Evolutionary conservation across 2,888 invertebrate genomes (phyloP).

Genomic region (Caprella mutica): DNA sequence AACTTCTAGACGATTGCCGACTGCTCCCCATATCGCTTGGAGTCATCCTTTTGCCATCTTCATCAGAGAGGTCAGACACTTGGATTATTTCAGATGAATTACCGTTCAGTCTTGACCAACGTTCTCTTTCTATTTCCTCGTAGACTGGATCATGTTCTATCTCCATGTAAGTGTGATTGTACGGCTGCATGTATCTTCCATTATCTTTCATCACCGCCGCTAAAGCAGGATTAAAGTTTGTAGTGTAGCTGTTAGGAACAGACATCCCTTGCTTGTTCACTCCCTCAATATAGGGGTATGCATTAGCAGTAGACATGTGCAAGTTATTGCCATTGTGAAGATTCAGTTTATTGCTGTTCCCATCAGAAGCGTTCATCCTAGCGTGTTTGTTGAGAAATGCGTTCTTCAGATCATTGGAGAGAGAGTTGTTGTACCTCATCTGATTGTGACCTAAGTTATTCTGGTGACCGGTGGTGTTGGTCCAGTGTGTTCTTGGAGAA

Average conservation of each 20-base stretch:
- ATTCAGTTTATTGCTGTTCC: conserved; percentile 14
- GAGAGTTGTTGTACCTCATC: conserved; percentile 16
- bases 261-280: conserved; percentile 19
- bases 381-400: conserved; percentile 26
- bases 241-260: conserved; percentile 26
- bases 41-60: conserved; percentile 54
- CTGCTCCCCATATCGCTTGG: conserved; percentile 57
- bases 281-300: conserved; percentile 24
- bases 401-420: conserved; percentile 29
- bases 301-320: background rate
- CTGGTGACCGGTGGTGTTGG: conserved; percentile 20
- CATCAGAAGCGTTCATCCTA: conserved; percentile 21
- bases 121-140: conserved; percentile 44
- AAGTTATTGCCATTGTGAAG: conserved; percentile 3
- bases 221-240: conserved; percentile 20
- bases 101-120: conserved; percentile 23
- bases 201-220: conserved; percentile 19
- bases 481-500: conserved; percentile 32
- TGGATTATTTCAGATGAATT: conserved; percentile 49
- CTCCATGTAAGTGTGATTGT: conserved; percentile 67
- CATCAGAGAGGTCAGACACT: conserved; percentile 66
- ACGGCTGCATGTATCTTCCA: conserved; percentile 46
- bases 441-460: background rate
- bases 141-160: conserved; percentile 58
- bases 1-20: conserved; percentile 58